These are phyloP conservation scores for Pogonocherus hispidulus DNA, from an alignment of 2,888 invertebrate species.

Conservation along the genomic window DNA sequence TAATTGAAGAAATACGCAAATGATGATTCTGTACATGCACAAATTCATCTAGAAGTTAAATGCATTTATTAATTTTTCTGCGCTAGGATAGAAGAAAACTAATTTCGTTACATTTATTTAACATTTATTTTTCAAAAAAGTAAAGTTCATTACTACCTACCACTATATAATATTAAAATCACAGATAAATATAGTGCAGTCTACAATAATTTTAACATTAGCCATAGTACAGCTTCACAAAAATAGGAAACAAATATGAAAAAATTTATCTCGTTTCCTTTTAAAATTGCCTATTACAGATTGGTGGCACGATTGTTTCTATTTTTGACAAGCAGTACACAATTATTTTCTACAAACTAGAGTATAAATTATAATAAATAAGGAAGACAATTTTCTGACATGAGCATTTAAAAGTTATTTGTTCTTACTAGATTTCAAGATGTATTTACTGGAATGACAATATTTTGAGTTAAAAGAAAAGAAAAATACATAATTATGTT, in stretches of 20 bases:
- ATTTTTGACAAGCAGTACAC: neutral
- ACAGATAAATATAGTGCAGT: conserved; percentile 33
- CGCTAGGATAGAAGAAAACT: too few relatives aligned
- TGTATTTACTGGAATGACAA: too few relatives aligned
- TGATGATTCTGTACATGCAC: too few relatives aligned
- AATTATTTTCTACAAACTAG: neutral
- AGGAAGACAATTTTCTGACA: conserved; percentile 25
- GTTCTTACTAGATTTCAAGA: too few relatives aligned
- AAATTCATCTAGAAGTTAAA: too few relatives aligned
- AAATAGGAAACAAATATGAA: neutral
- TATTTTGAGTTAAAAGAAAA: too few relatives aligned
- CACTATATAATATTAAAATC: conserved; percentile 22
- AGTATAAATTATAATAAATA: conserved; percentile 26
- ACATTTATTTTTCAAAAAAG: conserved; percentile 8
- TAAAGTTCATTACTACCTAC: neutral
- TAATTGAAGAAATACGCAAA: too few relatives aligned
- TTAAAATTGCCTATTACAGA: neutral
- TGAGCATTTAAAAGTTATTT: conserved; percentile 23
- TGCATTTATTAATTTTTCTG: too few relatives aligned
- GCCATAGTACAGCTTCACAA: neutral
- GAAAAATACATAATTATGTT: too few relatives aligned
- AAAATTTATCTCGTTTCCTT: neutral
- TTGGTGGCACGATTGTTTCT: neutral
- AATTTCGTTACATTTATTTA: conserved; percentile 1
- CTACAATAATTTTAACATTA: conserved; percentile 19